phyloP scores from a whole-genome alignment of 2,888 invertebrate genomes.

The Bellardia pandia region DNA sequence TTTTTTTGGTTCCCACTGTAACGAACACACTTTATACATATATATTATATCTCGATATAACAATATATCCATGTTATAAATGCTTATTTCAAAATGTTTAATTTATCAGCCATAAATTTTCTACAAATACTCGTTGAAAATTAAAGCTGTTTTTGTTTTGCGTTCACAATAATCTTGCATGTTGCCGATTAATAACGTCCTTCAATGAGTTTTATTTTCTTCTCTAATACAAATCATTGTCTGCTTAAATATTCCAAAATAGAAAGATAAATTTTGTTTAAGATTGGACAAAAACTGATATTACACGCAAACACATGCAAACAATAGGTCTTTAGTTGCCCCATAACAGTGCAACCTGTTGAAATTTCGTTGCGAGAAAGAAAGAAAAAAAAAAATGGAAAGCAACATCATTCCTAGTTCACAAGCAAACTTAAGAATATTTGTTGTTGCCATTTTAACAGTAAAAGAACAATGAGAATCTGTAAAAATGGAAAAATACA shows the following conservation, averaged over 20 bases:
- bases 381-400: neutral
- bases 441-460: neutral
- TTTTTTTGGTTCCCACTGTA: too few relatives aligned
- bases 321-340: neutral
- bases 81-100: slow-evolving; percentile 14
- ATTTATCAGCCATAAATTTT: slow-evolving; percentile 39
- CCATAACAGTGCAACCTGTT: slow-evolving; percentile 52
- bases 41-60: neutral
- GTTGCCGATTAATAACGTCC: slow-evolving; percentile 41
- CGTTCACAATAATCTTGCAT: slow-evolving; percentile 24
- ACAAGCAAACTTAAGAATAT: neutral
- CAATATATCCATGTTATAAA: neutral
- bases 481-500: neutral
- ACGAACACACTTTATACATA: too few relatives aligned
- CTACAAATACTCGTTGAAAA: neutral
- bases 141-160: slow-evolving; percentile 1
- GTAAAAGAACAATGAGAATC: slow-evolving; percentile 14
- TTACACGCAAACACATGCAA: neutral
- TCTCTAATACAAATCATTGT: slow-evolving; percentile 20
- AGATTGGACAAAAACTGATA: neutral
- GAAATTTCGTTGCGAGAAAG: slow-evolving; percentile 27
- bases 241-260: neutral
- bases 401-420: slow-evolving; percentile 8
- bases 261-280: slow-evolving; percentile 10
- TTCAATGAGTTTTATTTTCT: slow-evolving; percentile 29